These are phyloP conservation scores for Protophormia terraenovae DNA, from an alignment of 2,888 invertebrate genomes.

Conservation along the genomic window DNA sequence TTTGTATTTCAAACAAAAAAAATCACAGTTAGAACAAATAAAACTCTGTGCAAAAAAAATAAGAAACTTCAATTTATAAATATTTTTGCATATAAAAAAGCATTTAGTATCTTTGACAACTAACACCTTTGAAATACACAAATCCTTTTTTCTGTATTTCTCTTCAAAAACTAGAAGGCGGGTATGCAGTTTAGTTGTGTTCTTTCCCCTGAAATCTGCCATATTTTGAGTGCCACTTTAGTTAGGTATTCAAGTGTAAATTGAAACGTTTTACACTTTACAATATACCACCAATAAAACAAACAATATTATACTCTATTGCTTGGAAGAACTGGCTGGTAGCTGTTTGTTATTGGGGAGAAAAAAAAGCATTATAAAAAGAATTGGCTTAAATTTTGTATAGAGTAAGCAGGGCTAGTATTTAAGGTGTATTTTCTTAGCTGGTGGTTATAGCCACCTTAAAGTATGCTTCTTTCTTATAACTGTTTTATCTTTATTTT, in stretches of 20 bases:
- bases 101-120: neutral
- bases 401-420: neutral
- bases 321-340: neutral
- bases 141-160: slow-evolving; percentile 37
- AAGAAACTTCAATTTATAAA: slow-evolving; percentile 22
- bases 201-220: slow-evolving; percentile 20
- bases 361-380: too few species aligned
- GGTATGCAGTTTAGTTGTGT: slow-evolving; percentile 5
- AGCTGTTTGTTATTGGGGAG: neutral
- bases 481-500: slow-evolving; percentile 19
- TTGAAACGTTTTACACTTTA: slow-evolving; percentile 62
- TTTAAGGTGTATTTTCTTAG: slow-evolving; percentile 23
- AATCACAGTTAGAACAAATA: neutral
- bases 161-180: slow-evolving; percentile 34
- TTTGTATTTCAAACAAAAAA: neutral
- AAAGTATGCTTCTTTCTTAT: slow-evolving; percentile 60
- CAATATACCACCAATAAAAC: slow-evolving; percentile 34
- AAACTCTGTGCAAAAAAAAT: neutral
- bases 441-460: slow-evolving; percentile 38
- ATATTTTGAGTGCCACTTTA: slow-evolving; percentile 62
- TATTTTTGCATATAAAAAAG: neutral
- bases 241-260: slow-evolving; percentile 67
- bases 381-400: neutral
- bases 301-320: slow-evolving; percentile 44
- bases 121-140: slow-evolving; percentile 36